Evolutionary conservation across 2,113 vertebrate species (phyloP).

Genomic region (Himantopus leucocephalus): DNA sequence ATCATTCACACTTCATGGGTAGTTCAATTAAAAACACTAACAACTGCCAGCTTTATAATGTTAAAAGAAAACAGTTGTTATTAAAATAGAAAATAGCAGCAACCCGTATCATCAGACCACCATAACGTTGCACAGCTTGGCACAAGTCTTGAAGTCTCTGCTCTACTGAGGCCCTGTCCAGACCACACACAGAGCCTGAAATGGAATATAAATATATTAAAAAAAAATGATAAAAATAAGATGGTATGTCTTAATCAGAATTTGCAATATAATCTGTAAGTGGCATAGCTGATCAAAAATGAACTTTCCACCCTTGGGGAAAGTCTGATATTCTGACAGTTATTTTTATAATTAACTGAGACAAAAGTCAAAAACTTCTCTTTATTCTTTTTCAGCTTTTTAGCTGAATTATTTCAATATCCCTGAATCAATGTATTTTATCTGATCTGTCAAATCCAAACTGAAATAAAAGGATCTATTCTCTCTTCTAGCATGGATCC

Average conservation of each 20-base stretch:
- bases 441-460: constrained; percentile 23
- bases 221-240: constrained; percentile 47
- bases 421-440: not conserved
- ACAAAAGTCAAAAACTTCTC: not conserved
- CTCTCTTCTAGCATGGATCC: constrained; percentile 13
- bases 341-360: not conserved
- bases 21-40: constrained; percentile 60
- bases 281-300: not conserved
- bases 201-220: constrained; percentile 48
- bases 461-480: constrained; percentile 43
- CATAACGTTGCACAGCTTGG: constrained; percentile 71
- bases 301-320: not conserved
- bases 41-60: constrained; percentile 48
- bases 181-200: constrained; percentile 77
- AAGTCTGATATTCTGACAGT: not conserved
- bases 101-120: constrained; percentile 73
- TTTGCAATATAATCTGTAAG: constrained; percentile 19
- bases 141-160: constrained; percentile 66
- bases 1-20: constrained; percentile 49
- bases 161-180: constrained; percentile 65
- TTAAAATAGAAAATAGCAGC: constrained; percentile 72
- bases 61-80: constrained; percentile 74
- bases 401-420: constrained; percentile 1
- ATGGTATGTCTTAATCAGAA: constrained; percentile 51
- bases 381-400: not conserved